phyloP scores from a whole-genome alignment of 2,113 vertebrate genomes.

The Aramus guarauna region DNA sequence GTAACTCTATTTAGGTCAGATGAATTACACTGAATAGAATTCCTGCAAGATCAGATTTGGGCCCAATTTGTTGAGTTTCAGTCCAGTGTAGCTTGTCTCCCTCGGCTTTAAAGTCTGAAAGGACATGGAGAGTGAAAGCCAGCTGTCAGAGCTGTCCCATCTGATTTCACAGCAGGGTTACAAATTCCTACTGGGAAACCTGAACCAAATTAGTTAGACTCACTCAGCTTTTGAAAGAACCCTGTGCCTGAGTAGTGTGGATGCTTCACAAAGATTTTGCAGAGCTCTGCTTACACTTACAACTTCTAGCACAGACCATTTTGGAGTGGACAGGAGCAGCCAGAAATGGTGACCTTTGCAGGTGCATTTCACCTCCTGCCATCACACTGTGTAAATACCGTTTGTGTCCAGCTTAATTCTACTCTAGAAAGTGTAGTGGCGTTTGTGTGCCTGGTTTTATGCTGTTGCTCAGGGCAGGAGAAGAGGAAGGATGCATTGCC shows the following conservation, averaged over 20 bases:
- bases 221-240: neutral
- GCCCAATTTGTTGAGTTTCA: neutral
- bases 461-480: neutral
- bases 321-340: neutral
- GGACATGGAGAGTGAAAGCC: neutral
- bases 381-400: neutral
- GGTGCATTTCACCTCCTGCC: neutral
- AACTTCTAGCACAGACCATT: neutral
- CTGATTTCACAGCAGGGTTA: neutral
- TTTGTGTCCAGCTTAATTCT: neutral
- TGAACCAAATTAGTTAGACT: neutral
- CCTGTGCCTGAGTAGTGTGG: neutral
- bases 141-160: neutral
- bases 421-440: neutral
- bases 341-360: neutral
- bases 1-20: neutral
- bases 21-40: neutral
- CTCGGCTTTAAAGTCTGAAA: neutral
- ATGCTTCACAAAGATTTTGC: neutral
- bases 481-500: neutral
- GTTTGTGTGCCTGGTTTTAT: neutral
- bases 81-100: neutral
- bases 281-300: neutral
- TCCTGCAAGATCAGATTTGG: neutral
- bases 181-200: neutral